Evolutionary conservation across 1,140 invertebrate species (phyloP).

Genomic region (Bombus huntii): DNA sequence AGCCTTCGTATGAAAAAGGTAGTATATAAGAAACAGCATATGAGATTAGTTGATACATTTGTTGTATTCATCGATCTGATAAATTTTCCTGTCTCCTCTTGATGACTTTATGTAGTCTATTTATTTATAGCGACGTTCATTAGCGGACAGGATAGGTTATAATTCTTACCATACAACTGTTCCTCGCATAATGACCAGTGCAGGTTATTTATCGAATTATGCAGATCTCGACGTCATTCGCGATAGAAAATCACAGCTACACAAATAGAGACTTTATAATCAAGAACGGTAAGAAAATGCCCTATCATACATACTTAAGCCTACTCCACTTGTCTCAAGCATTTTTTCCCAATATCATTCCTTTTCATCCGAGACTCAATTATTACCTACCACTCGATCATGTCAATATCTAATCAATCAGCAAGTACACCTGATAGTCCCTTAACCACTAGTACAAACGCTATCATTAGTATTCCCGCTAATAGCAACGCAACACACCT

Average conservation of each 20-base stretch:
- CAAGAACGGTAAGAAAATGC: background rate
- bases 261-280: background rate
- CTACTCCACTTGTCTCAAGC: background rate
- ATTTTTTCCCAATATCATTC: too few species aligned
- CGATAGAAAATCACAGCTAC: background rate
- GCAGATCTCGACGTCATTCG: background rate
- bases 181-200: constrained; percentile 13
- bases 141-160: constrained; percentile 9
- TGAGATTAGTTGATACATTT: too few species aligned
- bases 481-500: constrained; percentile 4
- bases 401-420: background rate
- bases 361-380: background rate
- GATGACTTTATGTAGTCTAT: background rate
- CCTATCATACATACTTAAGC: background rate
- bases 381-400: background rate
- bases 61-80: background rate
- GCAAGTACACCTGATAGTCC: constrained; percentile 1
- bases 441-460: background rate
- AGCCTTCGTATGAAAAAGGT: background rate
- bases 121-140: constrained; percentile 22
- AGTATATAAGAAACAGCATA: background rate
- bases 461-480: constrained; percentile 14
- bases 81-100: background rate
- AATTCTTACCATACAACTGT: constrained; percentile 18
- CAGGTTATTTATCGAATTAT: constrained; percentile 13